phyloP scores from a whole-genome alignment of 2,888 invertebrate genomes.

The Drosophila quasianomalipes region DNA sequence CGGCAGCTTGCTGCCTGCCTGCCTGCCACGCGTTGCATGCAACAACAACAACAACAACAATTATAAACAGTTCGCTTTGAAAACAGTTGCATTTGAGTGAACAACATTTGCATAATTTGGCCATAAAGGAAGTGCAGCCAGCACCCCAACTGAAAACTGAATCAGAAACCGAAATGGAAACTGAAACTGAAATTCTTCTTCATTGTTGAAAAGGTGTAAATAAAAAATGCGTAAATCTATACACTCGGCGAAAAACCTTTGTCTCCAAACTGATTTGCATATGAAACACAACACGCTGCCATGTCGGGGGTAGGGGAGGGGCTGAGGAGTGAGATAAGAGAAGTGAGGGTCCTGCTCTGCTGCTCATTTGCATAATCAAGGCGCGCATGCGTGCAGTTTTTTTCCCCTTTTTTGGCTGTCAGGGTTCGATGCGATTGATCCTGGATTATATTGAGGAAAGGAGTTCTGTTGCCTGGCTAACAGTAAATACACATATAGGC shows the following conservation, averaged over 20 bases:
- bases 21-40: conserved; percentile 54
- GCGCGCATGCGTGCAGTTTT: conserved; percentile 73
- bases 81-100: conserved; percentile 65
- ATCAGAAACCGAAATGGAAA: conserved; percentile 1
- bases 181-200: conserved; percentile 15
- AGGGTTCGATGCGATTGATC: conserved; percentile 38
- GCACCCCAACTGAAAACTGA: conserved; percentile 43
- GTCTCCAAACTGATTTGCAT: conserved; percentile 71
- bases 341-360: background rate
- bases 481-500: background rate
- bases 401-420: conserved; percentile 30
- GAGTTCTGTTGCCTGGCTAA: conserved; percentile 29
- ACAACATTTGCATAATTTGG: conserved; percentile 79
- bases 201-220: conserved; percentile 75
- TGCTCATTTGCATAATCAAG: conserved; percentile 70
- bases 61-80: conserved; percentile 18
- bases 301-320: background rate
- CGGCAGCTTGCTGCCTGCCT: conserved; percentile 24
- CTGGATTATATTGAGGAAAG: conserved; percentile 5
- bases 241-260: conserved; percentile 41
- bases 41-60: conserved; percentile 22
- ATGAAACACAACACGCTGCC: conserved; percentile 68
- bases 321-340: background rate
- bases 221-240: conserved; percentile 72
- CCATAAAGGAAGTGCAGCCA: conserved; percentile 71